phyloP scores from a whole-genome alignment of 2,888 invertebrate species.

The Ametastegia equiseti region DNA sequence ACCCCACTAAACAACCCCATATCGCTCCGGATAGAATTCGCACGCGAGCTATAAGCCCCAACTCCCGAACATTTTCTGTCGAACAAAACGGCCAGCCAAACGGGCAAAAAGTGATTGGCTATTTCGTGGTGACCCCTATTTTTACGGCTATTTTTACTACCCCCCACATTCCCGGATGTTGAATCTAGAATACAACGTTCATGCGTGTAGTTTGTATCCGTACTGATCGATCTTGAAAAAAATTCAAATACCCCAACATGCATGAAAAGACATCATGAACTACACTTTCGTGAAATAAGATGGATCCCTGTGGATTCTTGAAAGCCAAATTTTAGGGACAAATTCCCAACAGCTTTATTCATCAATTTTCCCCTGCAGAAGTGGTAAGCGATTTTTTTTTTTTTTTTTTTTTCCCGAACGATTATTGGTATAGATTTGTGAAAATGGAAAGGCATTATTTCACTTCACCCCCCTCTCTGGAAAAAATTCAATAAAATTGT shows the following conservation, averaged over 20 bases:
- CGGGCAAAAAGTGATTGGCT: neutral
- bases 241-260: neutral
- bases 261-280: no score
- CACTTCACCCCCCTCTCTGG: no score
- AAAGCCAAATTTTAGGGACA: no score
- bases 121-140: conserved; percentile 27
- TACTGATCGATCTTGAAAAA: neutral
- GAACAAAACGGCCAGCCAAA: conserved; percentile 15
- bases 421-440: no score
- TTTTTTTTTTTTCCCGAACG: no score
- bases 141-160: conserved; percentile 18
- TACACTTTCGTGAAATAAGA: no score
- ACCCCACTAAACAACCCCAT: neutral
- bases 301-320: no score
- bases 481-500: no score
- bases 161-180: neutral
- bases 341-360: no score
- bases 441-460: no score
- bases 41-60: neutral
- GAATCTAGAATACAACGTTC: neutral
- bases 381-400: no score
- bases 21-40: neutral
- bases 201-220: neutral
- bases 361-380: no score
- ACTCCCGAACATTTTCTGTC: neutral